Evolutionary conservation across 2,888 invertebrate species (phyloP).

Genomic region (Lapara coniferarum): DNA sequence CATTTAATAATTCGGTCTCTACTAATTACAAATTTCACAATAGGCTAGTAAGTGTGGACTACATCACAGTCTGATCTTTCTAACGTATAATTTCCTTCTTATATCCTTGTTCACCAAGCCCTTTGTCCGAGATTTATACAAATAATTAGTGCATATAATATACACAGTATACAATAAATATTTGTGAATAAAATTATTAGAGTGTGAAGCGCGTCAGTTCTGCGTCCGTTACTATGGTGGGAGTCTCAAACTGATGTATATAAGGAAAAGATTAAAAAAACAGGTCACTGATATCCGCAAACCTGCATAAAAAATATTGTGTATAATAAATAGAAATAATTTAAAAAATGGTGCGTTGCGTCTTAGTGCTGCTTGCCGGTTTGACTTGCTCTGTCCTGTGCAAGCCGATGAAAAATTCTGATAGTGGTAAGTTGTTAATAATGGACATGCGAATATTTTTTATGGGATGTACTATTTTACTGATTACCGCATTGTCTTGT

Average conservation of each 20-base stretch:
- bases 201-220: slow-evolving; percentile 47
- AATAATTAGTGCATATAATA: slow-evolving; percentile 40
- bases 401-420: slow-evolving; percentile 49
- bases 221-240: slow-evolving; percentile 15
- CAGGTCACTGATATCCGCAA: slow-evolving; percentile 26
- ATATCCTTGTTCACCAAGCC: not conserved
- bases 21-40: too few relatives aligned
- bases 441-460: too few relatives aligned
- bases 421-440: slow-evolving; percentile 42
- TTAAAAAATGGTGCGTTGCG: slow-evolving; percentile 39
- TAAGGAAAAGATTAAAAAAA: slow-evolving; percentile 29
- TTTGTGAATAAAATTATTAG: slow-evolving; percentile 49
- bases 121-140: slow-evolving; percentile 35
- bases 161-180: slow-evolving; percentile 42
- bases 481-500: too few relatives aligned
- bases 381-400: slow-evolving; percentile 44
- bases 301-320: not conserved
- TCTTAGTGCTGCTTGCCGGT: slow-evolving; percentile 45
- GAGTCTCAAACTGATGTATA: slow-evolving; percentile 35
- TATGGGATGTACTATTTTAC: too few relatives aligned
- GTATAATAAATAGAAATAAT: slow-evolving; percentile 31
- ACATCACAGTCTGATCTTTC: too few relatives aligned
- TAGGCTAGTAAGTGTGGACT: too few relatives aligned
- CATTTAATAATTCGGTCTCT: too few relatives aligned
- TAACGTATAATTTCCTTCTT: not conserved